Conservation (phyloP, 53 echinoderm and acorn worm species). For the Temnopleurus reevesii region DNA sequence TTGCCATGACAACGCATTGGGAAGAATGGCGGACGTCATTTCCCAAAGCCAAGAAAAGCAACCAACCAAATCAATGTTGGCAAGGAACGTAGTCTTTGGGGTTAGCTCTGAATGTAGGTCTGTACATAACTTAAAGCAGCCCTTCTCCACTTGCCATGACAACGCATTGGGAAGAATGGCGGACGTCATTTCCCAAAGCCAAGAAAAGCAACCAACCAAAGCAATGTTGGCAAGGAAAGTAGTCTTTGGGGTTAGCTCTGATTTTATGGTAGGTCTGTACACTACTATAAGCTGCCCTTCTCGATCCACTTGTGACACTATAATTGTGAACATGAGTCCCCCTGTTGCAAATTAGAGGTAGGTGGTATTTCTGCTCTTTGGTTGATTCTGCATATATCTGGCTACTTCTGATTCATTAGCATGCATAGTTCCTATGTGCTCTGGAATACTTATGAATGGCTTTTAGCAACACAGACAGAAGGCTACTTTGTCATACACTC, state of each 20-base stretch:
- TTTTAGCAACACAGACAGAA: constrained; percentile 19
- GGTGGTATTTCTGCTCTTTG: constrained; percentile 37
- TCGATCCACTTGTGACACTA: neutral
- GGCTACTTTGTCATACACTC: constrained; percentile 28
- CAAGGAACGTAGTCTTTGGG: constrained; percentile 54
- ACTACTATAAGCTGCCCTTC: constrained; percentile 55
- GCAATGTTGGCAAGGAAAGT: constrained; percentile 55
- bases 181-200: too few relatives aligned
- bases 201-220: constrained; percentile 56
- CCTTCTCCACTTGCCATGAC: too few relatives aligned
- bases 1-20: constrained; percentile 50
- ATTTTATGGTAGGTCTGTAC: constrained; percentile 55
- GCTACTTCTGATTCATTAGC: constrained; percentile 41
- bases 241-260: constrained; percentile 21
- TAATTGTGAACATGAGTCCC: constrained; percentile 64
- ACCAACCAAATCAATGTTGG: constrained; percentile 53
- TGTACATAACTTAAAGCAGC: constrained; percentile 39
- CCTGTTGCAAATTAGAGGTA: constrained; percentile 61
- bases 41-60: too few relatives aligned
- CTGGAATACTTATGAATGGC: constrained; percentile 13
- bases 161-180: too few relatives aligned
- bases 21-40: too few relatives aligned
- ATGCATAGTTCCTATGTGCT: constrained; percentile 25
- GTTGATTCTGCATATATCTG: constrained; percentile 34
- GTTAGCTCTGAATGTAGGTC: constrained; percentile 32